Evolutionary conservation across 2,888 invertebrate genomes (phyloP), one percentile per base, ranked within the genome.

Genomic region (Mimachlamys varia): DNA sequence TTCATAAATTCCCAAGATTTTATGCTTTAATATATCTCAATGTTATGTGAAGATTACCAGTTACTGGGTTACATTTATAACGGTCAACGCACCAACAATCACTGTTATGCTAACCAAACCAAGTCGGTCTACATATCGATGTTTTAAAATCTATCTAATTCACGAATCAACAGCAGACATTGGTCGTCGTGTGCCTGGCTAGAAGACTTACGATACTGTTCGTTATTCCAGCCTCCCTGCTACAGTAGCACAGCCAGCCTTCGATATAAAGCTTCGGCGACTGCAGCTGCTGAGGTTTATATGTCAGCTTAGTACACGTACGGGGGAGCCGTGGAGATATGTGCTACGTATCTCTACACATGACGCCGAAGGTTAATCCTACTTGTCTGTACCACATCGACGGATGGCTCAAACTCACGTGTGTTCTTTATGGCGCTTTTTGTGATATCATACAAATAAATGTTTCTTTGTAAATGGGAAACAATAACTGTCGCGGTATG

Each of bases 251-350:
- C 44, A 44, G 53, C 53, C 5, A 53, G 53, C 53, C 27, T 44
- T 44, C 44, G 7, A 44, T 44, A 27, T 76, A 33, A 33, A 76
- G 76, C 33, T 76, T 76, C 10, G 76, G n/a, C 62, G 17, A 76
- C 76, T 76, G 76, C 76, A 27, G 76, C 76, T 33, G 76, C 76
- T 33, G 76, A 33, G 76, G 76, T 76, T 76, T 76, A 76, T 76
- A 33, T 76, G 76, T 76, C 76, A 76, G 76, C 76, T 76, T 19
- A 76, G 76, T 76, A 76, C 76, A 76, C 22, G 76, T 33, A 33
- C 76, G 76, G 76, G 76, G 76, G 76, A 76, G 76, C 76, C 76
- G 27, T 13, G 76, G 76, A 33, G 76, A 33, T 33, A 76, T 76
- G 76, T 27, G 76, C 33, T 33, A 33, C 76, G 27, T 33, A 33